Conservation (phyloP, 2,888 invertebrate genomes). For the Parnassius mnemosyne region DNA sequence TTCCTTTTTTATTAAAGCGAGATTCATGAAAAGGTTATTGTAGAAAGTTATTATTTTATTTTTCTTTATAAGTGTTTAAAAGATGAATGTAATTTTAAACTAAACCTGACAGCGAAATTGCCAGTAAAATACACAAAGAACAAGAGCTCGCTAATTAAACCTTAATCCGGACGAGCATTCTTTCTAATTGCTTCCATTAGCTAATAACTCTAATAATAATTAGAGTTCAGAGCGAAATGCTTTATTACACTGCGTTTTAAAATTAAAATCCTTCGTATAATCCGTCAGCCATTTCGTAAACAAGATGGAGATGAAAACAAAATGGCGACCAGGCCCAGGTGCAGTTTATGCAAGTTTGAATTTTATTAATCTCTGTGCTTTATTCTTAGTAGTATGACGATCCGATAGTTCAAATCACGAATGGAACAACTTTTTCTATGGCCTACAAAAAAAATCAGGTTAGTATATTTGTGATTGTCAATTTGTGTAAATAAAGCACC, state of each 20-base stretch:
- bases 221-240: slow-evolving; percentile 60
- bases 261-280: slow-evolving; percentile 58
- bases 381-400: slow-evolving; percentile 3
- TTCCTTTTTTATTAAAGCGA: too few relatives aligned
- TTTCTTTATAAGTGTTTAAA: slow-evolving; percentile 5
- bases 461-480: too few relatives aligned
- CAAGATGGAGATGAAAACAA: slow-evolving; percentile 50
- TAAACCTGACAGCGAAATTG: slow-evolving; percentile 23
- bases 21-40: too few relatives aligned
- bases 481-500: too few relatives aligned
- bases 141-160: slow-evolving; percentile 60
- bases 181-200: slow-evolving; percentile 69
- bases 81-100: slow-evolving; percentile 19
- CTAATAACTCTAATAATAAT: slow-evolving; percentile 68
- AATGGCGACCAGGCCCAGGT: slow-evolving; percentile 42
- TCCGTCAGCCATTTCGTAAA: slow-evolving; percentile 57
- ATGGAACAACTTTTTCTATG: too few relatives aligned
- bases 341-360: slow-evolving; percentile 24
- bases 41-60: neutral
- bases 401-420: too few relatives aligned
- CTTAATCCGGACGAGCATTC: slow-evolving; percentile 58
- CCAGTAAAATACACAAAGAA: slow-evolving; percentile 44
- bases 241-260: slow-evolving; percentile 58
- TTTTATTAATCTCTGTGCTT: slow-evolving; percentile 24
- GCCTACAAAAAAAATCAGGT: too few relatives aligned